A percentile compares a stretch with the other conserved stretches of the same genome.
These are phyloP conservation scores for Watsonalla cultraria DNA, from an alignment of 2,888 invertebrate genomes.

Conservation along the genomic window DNA sequence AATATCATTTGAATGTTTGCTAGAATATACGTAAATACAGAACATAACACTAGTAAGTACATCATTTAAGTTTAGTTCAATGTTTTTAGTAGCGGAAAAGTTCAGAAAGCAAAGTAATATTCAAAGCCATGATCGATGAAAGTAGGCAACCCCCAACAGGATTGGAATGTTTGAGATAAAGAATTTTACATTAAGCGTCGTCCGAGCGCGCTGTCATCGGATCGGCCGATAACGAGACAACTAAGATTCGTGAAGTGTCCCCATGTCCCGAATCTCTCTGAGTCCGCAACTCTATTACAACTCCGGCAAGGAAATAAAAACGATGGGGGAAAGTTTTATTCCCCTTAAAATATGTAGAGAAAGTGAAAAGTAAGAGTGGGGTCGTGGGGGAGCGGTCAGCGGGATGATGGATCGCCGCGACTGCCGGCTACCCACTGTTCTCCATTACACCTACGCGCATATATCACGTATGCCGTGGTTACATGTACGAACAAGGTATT, in stretches of 20 bases:
- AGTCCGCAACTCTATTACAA: constrained; percentile 54
- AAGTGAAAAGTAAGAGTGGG: constrained; percentile 76
- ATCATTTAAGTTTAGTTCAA: too few relatives aligned
- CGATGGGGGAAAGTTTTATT: constrained; percentile 72
- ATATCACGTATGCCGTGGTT: constrained; percentile 40
- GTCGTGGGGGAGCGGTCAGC: constrained; percentile 49
- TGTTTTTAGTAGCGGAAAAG: too few relatives aligned
- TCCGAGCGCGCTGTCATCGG: constrained; percentile 39
- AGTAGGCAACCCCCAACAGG: constrained; percentile 48
- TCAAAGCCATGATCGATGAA: constrained; percentile 21
- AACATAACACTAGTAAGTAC: too few relatives aligned
- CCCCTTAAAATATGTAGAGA: constrained; percentile 79
- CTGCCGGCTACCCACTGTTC: constrained; percentile 57
- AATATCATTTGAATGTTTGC: too few relatives aligned
- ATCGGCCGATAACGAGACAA: constrained; percentile 53
- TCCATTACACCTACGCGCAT: constrained; percentile 68
- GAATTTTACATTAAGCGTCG: constrained; percentile 48
- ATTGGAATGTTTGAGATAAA: constrained; percentile 43
- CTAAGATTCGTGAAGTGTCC: constrained; percentile 47
- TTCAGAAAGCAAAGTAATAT: too few relatives aligned
- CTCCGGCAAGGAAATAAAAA: constrained; percentile 60
- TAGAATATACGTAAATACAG: too few relatives aligned
- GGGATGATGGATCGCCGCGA: constrained; percentile 77
- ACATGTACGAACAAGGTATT: constrained; percentile 8
- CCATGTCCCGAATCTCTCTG: constrained; percentile 30